Conservation (phyloP, 1,140 invertebrate genomes). For the Venturia canescens region DNA sequence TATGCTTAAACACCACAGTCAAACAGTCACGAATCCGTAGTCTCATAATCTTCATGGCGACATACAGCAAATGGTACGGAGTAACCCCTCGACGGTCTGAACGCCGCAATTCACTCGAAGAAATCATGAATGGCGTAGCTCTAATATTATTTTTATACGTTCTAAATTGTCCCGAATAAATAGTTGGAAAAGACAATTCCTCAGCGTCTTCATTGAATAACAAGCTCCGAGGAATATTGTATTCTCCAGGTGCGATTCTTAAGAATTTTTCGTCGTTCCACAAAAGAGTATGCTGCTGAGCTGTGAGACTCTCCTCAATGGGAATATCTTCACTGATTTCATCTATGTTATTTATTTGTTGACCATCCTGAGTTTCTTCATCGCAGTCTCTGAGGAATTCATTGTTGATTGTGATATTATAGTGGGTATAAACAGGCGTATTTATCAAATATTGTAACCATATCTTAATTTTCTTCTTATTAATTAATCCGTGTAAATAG, state of each 20-base stretch:
- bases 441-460: slow-evolving; percentile 52
- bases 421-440: slow-evolving; percentile 50
- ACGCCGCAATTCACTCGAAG: slow-evolving; percentile 55
- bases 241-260: slow-evolving; percentile 57
- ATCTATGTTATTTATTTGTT: slow-evolving; percentile 17
- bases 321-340: slow-evolving; percentile 57
- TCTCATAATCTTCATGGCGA: slow-evolving; percentile 56
- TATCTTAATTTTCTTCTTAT: slow-evolving; percentile 51
- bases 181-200: slow-evolving; percentile 68
- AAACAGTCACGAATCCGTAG: slow-evolving; percentile 48
- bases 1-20: slow-evolving; percentile 56
- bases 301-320: slow-evolving; percentile 48
- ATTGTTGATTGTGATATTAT: slow-evolving; percentile 46
- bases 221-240: slow-evolving; percentile 48
- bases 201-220: slow-evolving; percentile 62
- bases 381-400: too few relatives aligned
- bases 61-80: slow-evolving; percentile 51
- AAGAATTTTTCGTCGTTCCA: slow-evolving; percentile 51
- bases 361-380: neutral
- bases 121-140: slow-evolving; percentile 51
- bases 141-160: slow-evolving; percentile 56
- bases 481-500: slow-evolving; percentile 52
- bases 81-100: slow-evolving; percentile 49
- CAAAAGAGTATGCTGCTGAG: slow-evolving; percentile 23
- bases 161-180: slow-evolving; percentile 65